These are phyloP conservation scores for Aphis craccivora DNA, from an alignment of 1,140 invertebrate genomes.

Conservation along the genomic window DNA sequence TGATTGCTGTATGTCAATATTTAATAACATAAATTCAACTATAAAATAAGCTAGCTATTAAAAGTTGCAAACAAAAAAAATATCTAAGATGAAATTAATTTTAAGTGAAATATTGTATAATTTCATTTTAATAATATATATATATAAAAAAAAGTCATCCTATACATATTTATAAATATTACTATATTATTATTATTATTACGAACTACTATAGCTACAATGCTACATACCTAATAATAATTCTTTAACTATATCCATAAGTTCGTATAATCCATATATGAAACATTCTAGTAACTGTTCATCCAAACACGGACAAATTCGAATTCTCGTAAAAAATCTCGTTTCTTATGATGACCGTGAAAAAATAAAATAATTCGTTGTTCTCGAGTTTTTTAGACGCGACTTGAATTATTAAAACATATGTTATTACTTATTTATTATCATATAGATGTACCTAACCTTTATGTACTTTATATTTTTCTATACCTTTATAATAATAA, in stretches of 20 bases:
- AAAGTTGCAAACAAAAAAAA: not conserved
- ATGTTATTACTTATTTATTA: not conserved
- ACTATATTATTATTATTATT: not conserved
- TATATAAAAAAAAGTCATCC: not conserved
- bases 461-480: not conserved
- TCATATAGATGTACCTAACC: not conserved
- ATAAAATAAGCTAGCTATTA: too few relatives aligned
- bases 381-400: not conserved
- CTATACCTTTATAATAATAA: not conserved
- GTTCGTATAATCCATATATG: not conserved
- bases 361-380: not conserved
- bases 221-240: too few relatives aligned
- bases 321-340: not conserved
- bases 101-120: too few relatives aligned
- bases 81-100: not conserved
- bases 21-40: too few relatives aligned
- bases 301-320: not conserved
- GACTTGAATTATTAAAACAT: not conserved
- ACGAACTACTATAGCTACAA: not conserved
- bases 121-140: not conserved
- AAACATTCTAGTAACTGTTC: not conserved
- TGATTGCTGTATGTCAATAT: too few relatives aligned
- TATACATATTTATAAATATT: not conserved
- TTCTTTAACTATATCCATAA: not conserved
- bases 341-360: constrained; percentile 5